Evolutionary conservation across 2,797 vertebrate species (phyloP).

Genomic region (Brotula barbata): DNA sequence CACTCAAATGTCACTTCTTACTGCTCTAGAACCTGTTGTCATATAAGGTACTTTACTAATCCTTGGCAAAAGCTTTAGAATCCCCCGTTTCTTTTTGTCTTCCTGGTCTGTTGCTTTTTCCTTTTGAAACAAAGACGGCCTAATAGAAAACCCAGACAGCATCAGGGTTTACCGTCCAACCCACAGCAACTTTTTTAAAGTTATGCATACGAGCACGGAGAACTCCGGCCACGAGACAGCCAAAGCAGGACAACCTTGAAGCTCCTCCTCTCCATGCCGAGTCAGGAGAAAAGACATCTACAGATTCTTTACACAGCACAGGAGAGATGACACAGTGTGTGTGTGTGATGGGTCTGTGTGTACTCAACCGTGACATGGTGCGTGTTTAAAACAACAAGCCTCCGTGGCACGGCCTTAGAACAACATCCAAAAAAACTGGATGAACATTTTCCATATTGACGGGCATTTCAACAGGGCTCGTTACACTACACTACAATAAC

Average conservation of each 20-base stretch:
- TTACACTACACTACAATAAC: conserved; percentile 43
- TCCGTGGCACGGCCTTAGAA: not conserved
- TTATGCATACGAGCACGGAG: conserved; percentile 46
- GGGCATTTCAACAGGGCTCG: conserved; percentile 38
- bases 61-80: conserved; percentile 30
- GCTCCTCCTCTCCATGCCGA: conserved; percentile 27
- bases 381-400: too few species aligned
- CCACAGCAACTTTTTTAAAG: conserved; percentile 64
- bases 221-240: conserved; percentile 55
- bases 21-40: not conserved
- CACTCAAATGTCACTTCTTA: too few species aligned
- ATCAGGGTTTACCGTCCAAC: conserved; percentile 54
- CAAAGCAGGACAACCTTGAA: conserved; percentile 40
- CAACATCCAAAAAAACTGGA: not conserved
- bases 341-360: not conserved
- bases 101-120: conserved; percentile 41
- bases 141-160: conserved; percentile 72
- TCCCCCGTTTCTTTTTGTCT: conserved; percentile 58
- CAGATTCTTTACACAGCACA: conserved; percentile 5
- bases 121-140: conserved; percentile 53
- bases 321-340: conserved; percentile 2
- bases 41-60: not conserved
- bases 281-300: conserved; percentile 12
- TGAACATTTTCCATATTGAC: conserved; percentile 17
- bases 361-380: not conserved